Evolutionary conservation across 64 coral and sea anemone species (phyloP), one percentile per base, ranked within the genome.

Genomic region (Porites lutea): DNA sequence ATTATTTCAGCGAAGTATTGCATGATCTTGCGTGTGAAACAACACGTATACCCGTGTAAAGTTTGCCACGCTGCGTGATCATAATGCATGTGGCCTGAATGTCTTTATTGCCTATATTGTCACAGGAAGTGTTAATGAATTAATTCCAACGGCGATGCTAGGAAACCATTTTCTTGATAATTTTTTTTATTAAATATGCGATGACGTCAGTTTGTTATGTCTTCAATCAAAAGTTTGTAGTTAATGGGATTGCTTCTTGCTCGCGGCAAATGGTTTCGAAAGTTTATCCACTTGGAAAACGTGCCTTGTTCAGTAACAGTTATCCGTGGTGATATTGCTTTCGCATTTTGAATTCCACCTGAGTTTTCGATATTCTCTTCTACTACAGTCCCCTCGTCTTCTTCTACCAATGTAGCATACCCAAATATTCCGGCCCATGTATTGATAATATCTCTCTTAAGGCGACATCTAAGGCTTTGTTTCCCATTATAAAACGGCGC

Each of bases 141-240:
- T 78, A 57, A 54, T 54, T 10, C 52, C 10, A 61, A 47, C 13
- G 18, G 64, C 57, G 9, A 2, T 19, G 20, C 16, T 16, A 12
- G 10, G 43, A 11, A 47, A 73, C 48, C 47, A 45, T 2, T 13
- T 45, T 11, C 70, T 11, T 78, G 54, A 12, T 23, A n/a, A 78
- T 19, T 82, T 62, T 37, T 37, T 15, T 59, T 3, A 63, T 61
- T 44, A 45, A 62, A 8, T 81, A 64, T 82, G 79, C 57, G 60
- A 44, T 4, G 48, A 16, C 3, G 59, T 64, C 65, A 46, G 14
- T 83, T 62, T 83, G 61, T 83, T 83, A 18, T 66, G 60, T 83
- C 80, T 83, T 83, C 80, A 67, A 49, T 64, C 47, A 83, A 83
- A n/a, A 83, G 43, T 46, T 13, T 62, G 50, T 83, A 83, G 44